Percentiles rank a stretch among this genome's conserved stretches.
These are phyloP conservation scores for Lordiphosa clarofinis DNA, from an alignment of 1,140 invertebrate genomes.

Conservation along the genomic window DNA sequence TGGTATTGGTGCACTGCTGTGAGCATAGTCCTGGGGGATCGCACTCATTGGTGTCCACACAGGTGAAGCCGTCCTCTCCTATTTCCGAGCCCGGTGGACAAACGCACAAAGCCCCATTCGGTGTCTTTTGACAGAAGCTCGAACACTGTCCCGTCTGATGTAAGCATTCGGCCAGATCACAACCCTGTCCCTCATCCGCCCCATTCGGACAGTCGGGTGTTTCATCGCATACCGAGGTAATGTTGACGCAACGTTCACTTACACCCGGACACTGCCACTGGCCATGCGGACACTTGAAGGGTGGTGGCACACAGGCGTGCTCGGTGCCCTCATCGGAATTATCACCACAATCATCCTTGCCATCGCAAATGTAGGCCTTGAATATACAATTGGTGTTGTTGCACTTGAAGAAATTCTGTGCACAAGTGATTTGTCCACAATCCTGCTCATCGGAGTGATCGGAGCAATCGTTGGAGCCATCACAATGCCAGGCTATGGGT, in stretches of 20 bases:
- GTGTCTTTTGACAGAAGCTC: conserved; percentile 94
- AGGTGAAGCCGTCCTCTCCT: conserved; percentile 84
- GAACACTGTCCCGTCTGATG: conserved; percentile 88
- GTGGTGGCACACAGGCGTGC: conserved; percentile 88
- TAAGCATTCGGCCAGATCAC: conserved; percentile 88
- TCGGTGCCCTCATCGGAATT: conserved; percentile 92
- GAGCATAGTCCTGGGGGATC: conserved; percentile 93
- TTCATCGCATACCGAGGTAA: conserved; percentile 91
- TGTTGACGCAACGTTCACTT: conserved; percentile 87
- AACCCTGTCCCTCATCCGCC: conserved; percentile 92
- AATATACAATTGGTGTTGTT: conserved; percentile 95
- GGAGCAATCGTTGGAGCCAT: conserved; percentile 91
- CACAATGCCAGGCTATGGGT: conserved; percentile 95
- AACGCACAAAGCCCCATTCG: conserved; percentile 91
- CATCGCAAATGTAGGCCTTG: conserved; percentile 97
- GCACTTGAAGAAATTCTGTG: conserved; percentile 90
- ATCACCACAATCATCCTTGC: conserved; percentile 97
- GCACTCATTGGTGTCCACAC: conserved; percentile 94
- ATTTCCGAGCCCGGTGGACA: conserved; percentile 92
- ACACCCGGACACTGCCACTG: conserved; percentile 93
- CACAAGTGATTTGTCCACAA: conserved; percentile 89
- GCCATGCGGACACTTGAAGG: conserved; percentile 87
- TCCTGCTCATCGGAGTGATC: conserved; percentile 94
- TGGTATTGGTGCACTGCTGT: conserved; percentile 93
- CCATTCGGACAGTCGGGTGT: conserved; percentile 94